Conservation (phyloP, 2,113 vertebrate species). For the Xiphophorus couchianus region DNA sequence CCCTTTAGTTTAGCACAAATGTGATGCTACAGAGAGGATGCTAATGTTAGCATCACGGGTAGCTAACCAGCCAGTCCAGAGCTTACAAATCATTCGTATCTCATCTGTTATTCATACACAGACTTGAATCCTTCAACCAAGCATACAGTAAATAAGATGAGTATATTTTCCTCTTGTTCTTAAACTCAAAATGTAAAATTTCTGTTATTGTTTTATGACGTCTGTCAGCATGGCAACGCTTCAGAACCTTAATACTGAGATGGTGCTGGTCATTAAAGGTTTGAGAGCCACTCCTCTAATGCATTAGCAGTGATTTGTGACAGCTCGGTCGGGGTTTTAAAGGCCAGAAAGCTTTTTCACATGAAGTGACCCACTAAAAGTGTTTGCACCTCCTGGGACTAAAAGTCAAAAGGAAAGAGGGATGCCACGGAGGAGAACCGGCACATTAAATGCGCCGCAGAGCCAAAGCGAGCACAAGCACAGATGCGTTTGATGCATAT, state of each 20-base stretch:
- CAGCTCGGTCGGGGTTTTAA: slow-evolving; percentile 40
- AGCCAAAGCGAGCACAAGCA: slow-evolving; percentile 20
- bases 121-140: no score
- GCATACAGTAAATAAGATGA: no score
- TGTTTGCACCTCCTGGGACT: slow-evolving; percentile 32
- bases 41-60: no score
- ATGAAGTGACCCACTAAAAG: slow-evolving; percentile 58
- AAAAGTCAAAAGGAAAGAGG: slow-evolving; percentile 35
- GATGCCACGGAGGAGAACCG: slow-evolving; percentile 24
- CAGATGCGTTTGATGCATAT: slow-evolving; percentile 65
- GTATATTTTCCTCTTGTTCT: neutral
- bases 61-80: no score
- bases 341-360: slow-evolving; percentile 41
- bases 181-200: neutral
- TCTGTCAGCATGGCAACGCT: neutral
- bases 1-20: no score
- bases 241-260: neutral
- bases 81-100: no score
- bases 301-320: slow-evolving; percentile 48
- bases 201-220: neutral
- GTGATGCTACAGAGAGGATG: no score
- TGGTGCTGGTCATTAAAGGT: neutral
- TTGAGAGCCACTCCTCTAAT: neutral
- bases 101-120: no score
- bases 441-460: slow-evolving; percentile 17